phyloP scores from a whole-genome alignment of 2,113 vertebrate genomes.

The Alethe castanea region DNA sequence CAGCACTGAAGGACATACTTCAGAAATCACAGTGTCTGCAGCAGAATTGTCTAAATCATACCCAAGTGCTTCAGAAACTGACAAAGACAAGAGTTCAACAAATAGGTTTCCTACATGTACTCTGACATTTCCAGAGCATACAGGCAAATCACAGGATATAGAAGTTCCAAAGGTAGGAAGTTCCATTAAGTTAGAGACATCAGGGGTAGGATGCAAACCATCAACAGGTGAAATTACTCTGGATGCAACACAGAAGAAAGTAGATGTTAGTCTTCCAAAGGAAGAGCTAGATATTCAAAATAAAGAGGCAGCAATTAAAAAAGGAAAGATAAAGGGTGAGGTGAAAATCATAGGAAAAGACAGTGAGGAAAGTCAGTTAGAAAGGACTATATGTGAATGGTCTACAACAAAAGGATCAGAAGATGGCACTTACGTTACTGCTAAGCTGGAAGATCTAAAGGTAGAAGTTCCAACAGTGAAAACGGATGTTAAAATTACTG shows the following conservation, averaged over 20 bases:
- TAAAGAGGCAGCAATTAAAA: background rate
- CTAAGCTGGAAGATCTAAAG: conserved; percentile 21
- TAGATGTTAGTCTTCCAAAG: background rate
- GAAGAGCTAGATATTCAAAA: background rate
- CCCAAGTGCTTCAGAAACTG: background rate
- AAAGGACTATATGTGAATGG: background rate
- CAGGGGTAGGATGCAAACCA: background rate
- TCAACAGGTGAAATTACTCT: background rate
- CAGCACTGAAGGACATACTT: background rate
- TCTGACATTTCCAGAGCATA: background rate
- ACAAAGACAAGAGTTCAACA: background rate
- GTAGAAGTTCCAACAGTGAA: background rate
- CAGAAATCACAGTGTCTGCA: background rate
- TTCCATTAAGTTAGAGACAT: background rate
- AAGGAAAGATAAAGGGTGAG: background rate
- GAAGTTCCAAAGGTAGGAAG: background rate
- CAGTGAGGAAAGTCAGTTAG: background rate
- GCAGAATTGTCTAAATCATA: background rate
- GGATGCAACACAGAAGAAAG: background rate
- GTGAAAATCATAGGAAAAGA: background rate
- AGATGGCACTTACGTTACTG: conserved; percentile 8
- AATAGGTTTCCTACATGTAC: background rate
- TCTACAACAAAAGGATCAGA: background rate
- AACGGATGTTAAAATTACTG: background rate
- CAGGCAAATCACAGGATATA: background rate